A percentile compares a stretch with the other conserved stretches of the same genome.
Conservation (phyloP, 2,888 invertebrate species). For the Aleiodes testaceus region DNA sequence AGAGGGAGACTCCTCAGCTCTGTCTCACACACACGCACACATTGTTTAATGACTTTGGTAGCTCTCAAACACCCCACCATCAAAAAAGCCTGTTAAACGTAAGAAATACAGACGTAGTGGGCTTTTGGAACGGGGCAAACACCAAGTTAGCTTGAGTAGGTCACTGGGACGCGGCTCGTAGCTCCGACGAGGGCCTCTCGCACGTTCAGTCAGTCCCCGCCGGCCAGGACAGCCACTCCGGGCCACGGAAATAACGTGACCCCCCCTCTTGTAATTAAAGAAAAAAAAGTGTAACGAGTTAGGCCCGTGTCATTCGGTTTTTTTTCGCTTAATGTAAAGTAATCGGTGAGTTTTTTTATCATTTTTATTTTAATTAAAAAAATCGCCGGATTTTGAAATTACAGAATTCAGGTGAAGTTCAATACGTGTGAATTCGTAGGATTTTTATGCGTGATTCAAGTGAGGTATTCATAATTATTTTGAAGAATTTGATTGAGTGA, state of each 20-base stretch:
- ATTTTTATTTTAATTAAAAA: no score
- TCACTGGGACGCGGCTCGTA: slow-evolving; percentile 71
- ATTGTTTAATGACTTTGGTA: background rate
- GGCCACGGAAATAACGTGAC: slow-evolving; percentile 54
- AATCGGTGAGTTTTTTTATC: background rate
- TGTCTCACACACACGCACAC: slow-evolving; percentile 23
- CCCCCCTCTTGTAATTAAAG: slow-evolving; percentile 45
- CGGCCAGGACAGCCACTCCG: slow-evolving; percentile 69
- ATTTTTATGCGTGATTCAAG: slow-evolving; percentile 34
- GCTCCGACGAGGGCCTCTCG: slow-evolving; percentile 68
- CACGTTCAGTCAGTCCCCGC: slow-evolving; percentile 71
- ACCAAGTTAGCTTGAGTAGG: slow-evolving; percentile 67
- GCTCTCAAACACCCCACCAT: slow-evolving; percentile 1
- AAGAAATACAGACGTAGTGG: slow-evolving; percentile 16
- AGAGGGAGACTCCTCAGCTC: background rate
- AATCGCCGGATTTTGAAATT: no score
- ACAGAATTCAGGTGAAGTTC: slow-evolving; percentile 39
- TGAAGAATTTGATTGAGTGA: no score
- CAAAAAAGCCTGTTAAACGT: background rate
- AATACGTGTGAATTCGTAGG: slow-evolving; percentile 46
- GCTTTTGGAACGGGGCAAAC: slow-evolving; percentile 53
- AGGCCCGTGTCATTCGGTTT: slow-evolving; percentile 27
- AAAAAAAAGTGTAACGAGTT: slow-evolving; percentile 20
- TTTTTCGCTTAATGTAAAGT: slow-evolving; percentile 37
- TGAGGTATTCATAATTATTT: slow-evolving; percentile 3